phyloP scores from a whole-genome alignment of 1,140 invertebrate species.

The Copidosoma floridanum region DNA sequence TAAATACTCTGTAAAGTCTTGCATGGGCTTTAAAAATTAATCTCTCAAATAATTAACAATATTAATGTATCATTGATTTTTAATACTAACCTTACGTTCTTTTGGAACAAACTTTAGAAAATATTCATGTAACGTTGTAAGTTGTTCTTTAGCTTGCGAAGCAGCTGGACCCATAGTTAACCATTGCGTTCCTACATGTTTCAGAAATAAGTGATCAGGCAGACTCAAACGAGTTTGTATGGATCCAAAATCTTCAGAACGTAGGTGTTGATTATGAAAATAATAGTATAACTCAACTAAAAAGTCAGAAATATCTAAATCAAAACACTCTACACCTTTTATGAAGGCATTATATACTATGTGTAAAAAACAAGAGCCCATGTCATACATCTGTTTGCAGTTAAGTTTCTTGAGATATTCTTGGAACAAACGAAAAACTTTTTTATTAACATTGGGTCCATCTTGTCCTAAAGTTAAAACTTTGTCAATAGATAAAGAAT shows the following conservation, averaged over 20 bases:
- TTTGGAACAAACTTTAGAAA: conserved; percentile 6
- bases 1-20: too few species aligned
- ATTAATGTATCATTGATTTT: too few species aligned
- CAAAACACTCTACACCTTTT: not conserved
- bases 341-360: not conserved
- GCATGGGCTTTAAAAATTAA: too few species aligned
- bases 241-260: not conserved
- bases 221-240: not conserved
- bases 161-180: not conserved
- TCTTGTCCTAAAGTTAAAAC: not conserved
- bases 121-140: not conserved
- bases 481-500: not conserved
- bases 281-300: conserved; percentile 1
- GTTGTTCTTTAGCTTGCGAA: not conserved
- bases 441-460: conserved; percentile 2
- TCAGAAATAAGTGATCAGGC: not conserved
- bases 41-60: too few species aligned
- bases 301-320: not conserved
- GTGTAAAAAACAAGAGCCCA: not conserved
- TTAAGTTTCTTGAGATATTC: not conserved
- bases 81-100: too few species aligned
- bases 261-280: not conserved
- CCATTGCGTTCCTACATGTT: not conserved
- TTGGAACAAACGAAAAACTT: conserved; percentile 1
- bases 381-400: not conserved